Conservation (phyloP, 2,888 invertebrate species). For the Entomobrya multifasciata region DNA sequence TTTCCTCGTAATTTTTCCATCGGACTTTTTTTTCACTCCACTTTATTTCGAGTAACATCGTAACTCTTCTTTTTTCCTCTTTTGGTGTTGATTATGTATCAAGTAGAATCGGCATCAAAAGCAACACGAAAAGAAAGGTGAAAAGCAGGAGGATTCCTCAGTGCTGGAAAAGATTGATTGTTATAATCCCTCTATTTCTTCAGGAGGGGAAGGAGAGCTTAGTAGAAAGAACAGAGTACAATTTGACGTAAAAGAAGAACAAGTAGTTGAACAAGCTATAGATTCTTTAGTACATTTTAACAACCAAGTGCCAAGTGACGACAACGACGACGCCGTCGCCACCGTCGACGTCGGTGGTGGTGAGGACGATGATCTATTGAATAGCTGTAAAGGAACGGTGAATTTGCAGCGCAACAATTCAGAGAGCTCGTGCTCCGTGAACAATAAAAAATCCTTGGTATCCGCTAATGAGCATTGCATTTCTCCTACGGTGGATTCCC, state of each 20-base stretch:
- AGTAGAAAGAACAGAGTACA: constrained; percentile 6
- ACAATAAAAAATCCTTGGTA: constrained; percentile 48
- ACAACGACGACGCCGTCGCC: constrained; percentile 14
- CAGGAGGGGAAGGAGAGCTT: not conserved
- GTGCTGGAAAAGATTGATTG: not conserved
- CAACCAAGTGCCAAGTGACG: constrained; percentile 53
- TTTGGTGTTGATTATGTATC: constrained; percentile 22
- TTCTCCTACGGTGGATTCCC: not conserved
- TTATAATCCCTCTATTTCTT: too few relatives aligned
- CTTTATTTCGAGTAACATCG: not conserved
- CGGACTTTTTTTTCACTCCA: too few relatives aligned
- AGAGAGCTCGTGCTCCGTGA: not conserved
- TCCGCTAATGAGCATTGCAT: constrained; percentile 54
- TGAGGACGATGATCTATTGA: constrained; percentile 21
- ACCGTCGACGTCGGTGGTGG: not conserved
- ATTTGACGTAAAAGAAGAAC: not conserved
- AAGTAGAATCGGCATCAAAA: constrained; percentile 42
- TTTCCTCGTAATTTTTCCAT: not conserved
- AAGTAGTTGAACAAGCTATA: not conserved
- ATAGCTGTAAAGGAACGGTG: not conserved
- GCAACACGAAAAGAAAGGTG: constrained; percentile 14
- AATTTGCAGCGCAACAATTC: not conserved
- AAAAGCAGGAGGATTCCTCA: not conserved
- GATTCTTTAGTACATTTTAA: constrained; percentile 53
- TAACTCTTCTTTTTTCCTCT: constrained; percentile 1